These are phyloP conservation scores for Thymelicus sylvestris DNA, from an alignment of 2,888 invertebrate species.

Conservation along the genomic window DNA sequence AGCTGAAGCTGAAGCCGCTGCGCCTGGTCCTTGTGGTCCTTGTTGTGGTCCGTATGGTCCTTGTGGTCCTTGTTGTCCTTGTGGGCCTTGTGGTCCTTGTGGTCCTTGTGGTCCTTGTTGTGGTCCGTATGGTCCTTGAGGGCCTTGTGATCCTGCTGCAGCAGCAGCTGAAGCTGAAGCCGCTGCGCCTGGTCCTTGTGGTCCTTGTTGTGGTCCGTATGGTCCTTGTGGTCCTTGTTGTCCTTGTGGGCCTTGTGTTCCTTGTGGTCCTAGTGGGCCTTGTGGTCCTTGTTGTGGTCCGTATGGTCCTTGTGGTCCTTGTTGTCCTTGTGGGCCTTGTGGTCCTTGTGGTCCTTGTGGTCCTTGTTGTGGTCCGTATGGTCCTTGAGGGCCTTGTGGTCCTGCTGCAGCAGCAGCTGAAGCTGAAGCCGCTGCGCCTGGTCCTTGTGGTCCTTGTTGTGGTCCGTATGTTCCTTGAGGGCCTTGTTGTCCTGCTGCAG, in stretches of 20 bases:
- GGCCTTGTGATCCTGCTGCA: neutral
- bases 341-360: neutral
- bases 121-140: neutral
- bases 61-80: neutral
- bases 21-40: no score
- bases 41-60: no score
- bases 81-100: conserved; percentile 7
- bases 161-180: neutral
- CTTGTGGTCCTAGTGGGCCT: no score
- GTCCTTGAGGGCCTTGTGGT: neutral
- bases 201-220: neutral
- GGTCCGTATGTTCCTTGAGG: no score
- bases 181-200: neutral
- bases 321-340: no score
- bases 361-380: neutral
- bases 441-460: no score
- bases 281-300: no score
- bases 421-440: neutral
- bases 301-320: no score
- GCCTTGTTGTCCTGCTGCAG: no score
- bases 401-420: neutral
- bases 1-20: no score
- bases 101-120: no score
- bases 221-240: conserved; percentile 6
- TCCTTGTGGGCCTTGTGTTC: no score